Conservation (phyloP, 1,140 invertebrate genomes). For the Andricus grossulariae region DNA sequence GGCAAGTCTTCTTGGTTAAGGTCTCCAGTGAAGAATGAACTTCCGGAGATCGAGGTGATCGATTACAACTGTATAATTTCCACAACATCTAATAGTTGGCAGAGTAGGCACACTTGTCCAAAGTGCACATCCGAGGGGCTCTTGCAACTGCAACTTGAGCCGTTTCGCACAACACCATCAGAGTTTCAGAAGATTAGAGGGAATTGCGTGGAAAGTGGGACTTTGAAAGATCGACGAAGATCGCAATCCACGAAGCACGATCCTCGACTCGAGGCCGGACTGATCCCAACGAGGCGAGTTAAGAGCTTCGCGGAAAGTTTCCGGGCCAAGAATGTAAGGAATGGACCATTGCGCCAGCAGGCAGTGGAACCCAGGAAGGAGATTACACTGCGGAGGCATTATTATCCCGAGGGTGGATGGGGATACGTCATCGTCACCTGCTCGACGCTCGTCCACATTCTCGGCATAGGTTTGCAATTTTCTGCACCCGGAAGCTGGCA, state of each 20-base stretch:
- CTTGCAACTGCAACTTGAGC: slow-evolving; percentile 56
- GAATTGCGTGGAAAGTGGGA: slow-evolving; percentile 45
- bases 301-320: slow-evolving; percentile 44
- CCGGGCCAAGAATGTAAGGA: slow-evolving; percentile 7
- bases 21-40: slow-evolving; percentile 12
- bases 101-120: slow-evolving; percentile 52
- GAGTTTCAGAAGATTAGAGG: slow-evolving; percentile 3
- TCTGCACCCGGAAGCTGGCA: slow-evolving; percentile 62
- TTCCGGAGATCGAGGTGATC: slow-evolving; percentile 47
- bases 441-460: slow-evolving; percentile 75
- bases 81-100: slow-evolving; percentile 29
- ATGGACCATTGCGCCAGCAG: slow-evolving; percentile 33
- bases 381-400: slow-evolving; percentile 75
- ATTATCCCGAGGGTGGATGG: slow-evolving; percentile 81
- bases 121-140: slow-evolving; percentile 60
- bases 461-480: slow-evolving; percentile 74
- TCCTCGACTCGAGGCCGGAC: slow-evolving; percentile 29
- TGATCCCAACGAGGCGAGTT: slow-evolving; percentile 9
- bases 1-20: no score
- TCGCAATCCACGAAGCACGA: slow-evolving; percentile 35
- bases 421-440: slow-evolving; percentile 79
- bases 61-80: slow-evolving; percentile 50
- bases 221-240: slow-evolving; percentile 41
- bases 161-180: slow-evolving; percentile 50
- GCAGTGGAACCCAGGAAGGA: slow-evolving; percentile 64